phyloP scores from a whole-genome alignment of 2,113 vertebrate species.

The Alethe castanea region DNA sequence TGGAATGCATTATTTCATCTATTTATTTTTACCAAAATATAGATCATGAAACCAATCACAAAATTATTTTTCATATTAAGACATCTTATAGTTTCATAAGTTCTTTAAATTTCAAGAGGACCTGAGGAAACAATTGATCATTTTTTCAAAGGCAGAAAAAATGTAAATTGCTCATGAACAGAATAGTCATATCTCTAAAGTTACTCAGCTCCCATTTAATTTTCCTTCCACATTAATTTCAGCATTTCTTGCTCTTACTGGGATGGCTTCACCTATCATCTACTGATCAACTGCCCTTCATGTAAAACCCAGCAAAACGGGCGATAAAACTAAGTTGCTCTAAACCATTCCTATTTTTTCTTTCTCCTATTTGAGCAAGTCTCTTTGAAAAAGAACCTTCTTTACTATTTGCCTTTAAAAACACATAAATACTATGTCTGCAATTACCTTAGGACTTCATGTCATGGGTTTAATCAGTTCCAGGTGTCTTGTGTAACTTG shows the following conservation, averaged over 20 bases:
- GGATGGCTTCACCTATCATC: not conserved
- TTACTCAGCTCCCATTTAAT: not conserved
- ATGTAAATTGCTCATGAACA: not conserved
- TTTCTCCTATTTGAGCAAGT: not conserved
- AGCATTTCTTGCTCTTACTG: not conserved
- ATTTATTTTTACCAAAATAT: not conserved
- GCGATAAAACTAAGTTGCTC: not conserved
- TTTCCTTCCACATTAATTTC: not conserved
- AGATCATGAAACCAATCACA: not conserved
- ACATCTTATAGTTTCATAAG: not conserved
- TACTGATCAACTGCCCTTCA: not conserved
- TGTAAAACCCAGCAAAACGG: not conserved
- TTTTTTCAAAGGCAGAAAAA: not conserved
- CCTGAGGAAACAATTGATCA: not conserved
- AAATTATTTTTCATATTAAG: not conserved
- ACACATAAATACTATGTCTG: fast-evolving
- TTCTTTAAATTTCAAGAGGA: not conserved
- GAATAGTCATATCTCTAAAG: not conserved
- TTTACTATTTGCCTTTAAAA: not conserved
- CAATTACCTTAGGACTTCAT: not conserved
- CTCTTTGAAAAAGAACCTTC: not conserved
- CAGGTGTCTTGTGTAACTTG: not conserved
- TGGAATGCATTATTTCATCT: fast-evolving
- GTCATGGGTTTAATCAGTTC: fast-evolving
- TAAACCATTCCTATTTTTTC: not conserved